Evolutionary conservation across 1,140 invertebrate genomes (phyloP), one percentile per base, ranked within the genome.

Genomic region (Drosophila equinoxialis): DNA sequence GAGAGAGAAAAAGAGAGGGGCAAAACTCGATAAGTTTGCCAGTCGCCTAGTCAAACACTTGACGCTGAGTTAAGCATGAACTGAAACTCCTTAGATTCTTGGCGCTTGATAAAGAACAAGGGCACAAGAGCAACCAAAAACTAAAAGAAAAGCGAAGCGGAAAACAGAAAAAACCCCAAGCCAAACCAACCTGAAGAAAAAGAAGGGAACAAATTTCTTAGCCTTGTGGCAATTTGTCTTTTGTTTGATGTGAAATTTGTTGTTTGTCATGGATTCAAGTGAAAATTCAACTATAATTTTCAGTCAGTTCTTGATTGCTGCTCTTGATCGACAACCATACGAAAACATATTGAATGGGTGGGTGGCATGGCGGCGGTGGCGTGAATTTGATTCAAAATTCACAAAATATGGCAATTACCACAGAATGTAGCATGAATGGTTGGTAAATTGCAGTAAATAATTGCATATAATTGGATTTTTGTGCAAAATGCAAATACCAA

Each of bases 211-310:
- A 30, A 87, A 71, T 79, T 66, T 41, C 65, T 72, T 72, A 63
- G 57, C 73, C 83, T 74, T 65, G 70, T 60, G 66, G 84, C 84
- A 87, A 87, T 87, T 87, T 87, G 84, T 87, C 83, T 89, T 87
- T 89, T 89, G 84, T 89, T 87, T 89, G 84, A 87, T 84, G 84
- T 87, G 74, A 86, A 87, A 87, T 87, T 87, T 83, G 84, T 77
- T 87, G 83, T 89, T 80, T 87, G 84, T 84, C 79, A 74, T 71
- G 65, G 33, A 60, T 69, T 66, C 64, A 71, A 79, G 62, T 41
- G 6, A 45, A 51, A 76, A 83, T 79, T 87, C 79, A 79, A 87
- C 74, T 20, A 76, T 68, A 51, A 23, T n/a, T 17, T 17, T 23
- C 45, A 51, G 45, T 10, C 10, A 30, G 30, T 11, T 51, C 45